A percentile compares a stretch with the other conserved stretches of the same genome.
phyloP scores from a whole-genome alignment of 2,797 vertebrate genomes.

The Harpagifer antarcticus region DNA sequence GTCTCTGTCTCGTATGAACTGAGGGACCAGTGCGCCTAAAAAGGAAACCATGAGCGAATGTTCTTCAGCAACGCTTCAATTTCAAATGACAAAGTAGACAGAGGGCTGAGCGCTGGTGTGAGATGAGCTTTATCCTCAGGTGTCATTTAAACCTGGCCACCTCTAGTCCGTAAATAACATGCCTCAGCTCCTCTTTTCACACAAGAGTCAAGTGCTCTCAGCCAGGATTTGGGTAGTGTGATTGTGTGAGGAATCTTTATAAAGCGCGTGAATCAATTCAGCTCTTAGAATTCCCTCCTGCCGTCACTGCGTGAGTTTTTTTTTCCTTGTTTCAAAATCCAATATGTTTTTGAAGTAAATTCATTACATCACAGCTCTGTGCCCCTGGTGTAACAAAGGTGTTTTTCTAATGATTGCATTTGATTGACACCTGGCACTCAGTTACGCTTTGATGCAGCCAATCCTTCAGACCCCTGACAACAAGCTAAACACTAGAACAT shows the following conservation, averaged over 20 bases:
- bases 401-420: slow-evolving; percentile 51
- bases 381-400: slow-evolving; percentile 27
- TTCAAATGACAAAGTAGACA: slow-evolving; percentile 68
- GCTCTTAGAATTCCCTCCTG: slow-evolving; percentile 15
- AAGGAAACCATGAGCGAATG: slow-evolving; percentile 55
- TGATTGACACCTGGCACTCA: slow-evolving; percentile 58
- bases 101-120: slow-evolving; percentile 63
- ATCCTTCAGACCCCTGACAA: slow-evolving; percentile 28
- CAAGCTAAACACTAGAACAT: slow-evolving; percentile 21
- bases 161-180: slow-evolving; percentile 63
- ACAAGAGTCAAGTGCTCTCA: slow-evolving; percentile 57
- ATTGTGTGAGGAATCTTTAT: slow-evolving; percentile 34
- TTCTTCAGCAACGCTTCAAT: slow-evolving; percentile 61
- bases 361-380: slow-evolving; percentile 40
- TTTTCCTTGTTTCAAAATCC: slow-evolving; percentile 45
- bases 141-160: slow-evolving; percentile 66
- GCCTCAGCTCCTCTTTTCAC: slow-evolving; percentile 62
- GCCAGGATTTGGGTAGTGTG: slow-evolving; percentile 40
- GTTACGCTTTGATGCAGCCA: slow-evolving; percentile 25
- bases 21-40: slow-evolving; percentile 45
- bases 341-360: slow-evolving; percentile 47
- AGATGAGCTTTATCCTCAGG: slow-evolving; percentile 74
- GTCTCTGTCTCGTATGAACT: slow-evolving; percentile 48
- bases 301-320: slow-evolving; percentile 38
- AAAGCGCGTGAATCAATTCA: slow-evolving; percentile 56